phyloP scores from a whole-genome alignment of 2,888 invertebrate genomes.

The Ferrisia virgata region DNA sequence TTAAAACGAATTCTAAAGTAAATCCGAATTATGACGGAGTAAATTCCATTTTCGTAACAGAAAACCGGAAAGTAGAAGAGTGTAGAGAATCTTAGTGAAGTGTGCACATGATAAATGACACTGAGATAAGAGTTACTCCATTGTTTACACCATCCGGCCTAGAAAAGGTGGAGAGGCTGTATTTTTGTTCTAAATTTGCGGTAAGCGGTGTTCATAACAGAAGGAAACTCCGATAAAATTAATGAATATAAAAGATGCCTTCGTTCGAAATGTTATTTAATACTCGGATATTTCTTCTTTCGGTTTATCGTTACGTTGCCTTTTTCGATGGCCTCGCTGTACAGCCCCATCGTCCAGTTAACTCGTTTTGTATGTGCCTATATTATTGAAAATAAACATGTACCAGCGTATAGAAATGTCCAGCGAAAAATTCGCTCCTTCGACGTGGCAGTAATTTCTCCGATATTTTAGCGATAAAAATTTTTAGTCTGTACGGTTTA shows the following conservation, averaged over 20 bases:
- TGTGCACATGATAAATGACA: constrained; percentile 33
- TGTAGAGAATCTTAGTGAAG: constrained; percentile 8
- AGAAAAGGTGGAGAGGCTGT: constrained; percentile 12
- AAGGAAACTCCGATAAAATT: constrained; percentile 27
- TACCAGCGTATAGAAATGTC: no score
- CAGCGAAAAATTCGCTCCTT: no score
- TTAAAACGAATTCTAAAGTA: constrained; percentile 7
- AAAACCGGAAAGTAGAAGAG: constrained; percentile 31
- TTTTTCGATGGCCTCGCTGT: no score
- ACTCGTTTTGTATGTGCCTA: no score
- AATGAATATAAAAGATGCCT: constrained; percentile 26
- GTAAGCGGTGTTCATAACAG: constrained; percentile 12
- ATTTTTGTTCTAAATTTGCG: constrained; percentile 32
- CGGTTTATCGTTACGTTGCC: no score
- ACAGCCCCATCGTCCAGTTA: no score
- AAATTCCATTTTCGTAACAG: constrained; percentile 15
- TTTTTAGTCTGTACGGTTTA: no score
- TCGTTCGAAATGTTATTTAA: constrained; percentile 10
- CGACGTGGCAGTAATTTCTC: no score
- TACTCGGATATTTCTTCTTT: constrained; percentile 8
- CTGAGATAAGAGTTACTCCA: constrained; percentile 28
- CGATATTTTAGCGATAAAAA: no score
- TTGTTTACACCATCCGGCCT: constrained; percentile 31
- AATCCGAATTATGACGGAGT: constrained; percentile 18
- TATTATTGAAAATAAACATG: no score